Conservation (phyloP, 1,140 invertebrate genomes). For the Heterodera schachtii region DNA sequence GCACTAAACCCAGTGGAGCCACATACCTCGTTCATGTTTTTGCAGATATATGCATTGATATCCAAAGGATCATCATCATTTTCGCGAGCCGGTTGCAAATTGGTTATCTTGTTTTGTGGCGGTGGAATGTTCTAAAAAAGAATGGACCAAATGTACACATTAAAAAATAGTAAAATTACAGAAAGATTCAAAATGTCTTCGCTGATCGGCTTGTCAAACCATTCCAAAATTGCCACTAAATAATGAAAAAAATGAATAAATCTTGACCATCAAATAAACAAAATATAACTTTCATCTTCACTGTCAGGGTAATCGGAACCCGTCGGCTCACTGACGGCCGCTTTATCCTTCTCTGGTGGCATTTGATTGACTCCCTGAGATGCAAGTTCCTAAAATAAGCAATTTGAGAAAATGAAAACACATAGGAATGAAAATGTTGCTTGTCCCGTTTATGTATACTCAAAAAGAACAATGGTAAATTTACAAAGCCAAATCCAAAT, state of each 20-base stretch:
- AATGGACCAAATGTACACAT: not conserved
- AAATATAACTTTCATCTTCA: conserved; percentile 32
- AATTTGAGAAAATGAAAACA: no score
- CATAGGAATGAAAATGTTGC: no score
- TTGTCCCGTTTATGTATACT: no score
- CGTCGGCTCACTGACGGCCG: not conserved
- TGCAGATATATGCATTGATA: no score
- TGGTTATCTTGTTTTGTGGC: not conserved
- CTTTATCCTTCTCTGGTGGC: not conserved
- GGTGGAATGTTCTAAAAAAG: not conserved
- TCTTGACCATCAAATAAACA: not conserved
- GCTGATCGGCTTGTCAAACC: conserved; percentile 23
- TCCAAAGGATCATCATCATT: not conserved
- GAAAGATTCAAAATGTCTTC: not conserved
- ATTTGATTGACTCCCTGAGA: not conserved
- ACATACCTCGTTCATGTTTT: no score
- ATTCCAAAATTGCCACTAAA: conserved; percentile 32
- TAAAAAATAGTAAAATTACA: not conserved
- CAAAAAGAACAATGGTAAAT: no score
- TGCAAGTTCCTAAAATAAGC: no score
- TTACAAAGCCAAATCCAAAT: no score
- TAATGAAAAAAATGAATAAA: not conserved
- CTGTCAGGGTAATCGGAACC: conserved; percentile 27
- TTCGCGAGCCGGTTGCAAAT: not conserved
- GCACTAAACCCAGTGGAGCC: no score